These are phyloP conservation scores for Etia nguti DNA, from an alignment of 2,113 vertebrate genomes.

Conservation along the genomic window DNA sequence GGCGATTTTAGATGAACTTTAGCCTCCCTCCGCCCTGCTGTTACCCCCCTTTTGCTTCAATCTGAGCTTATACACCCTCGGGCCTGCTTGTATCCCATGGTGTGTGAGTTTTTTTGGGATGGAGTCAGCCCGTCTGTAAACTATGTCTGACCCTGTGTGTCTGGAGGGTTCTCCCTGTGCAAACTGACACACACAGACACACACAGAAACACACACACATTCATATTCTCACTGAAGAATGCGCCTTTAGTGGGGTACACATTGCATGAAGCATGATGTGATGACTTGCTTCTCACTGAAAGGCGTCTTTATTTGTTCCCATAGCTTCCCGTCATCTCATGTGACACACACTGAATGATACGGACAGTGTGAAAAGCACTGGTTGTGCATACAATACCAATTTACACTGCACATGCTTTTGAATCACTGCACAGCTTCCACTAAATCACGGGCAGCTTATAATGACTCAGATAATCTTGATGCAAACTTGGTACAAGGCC, in stretches of 20 bases:
- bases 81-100: conserved; percentile 16
- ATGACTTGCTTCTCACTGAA: conserved; percentile 24
- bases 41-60: neutral
- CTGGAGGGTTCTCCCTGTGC: neutral
- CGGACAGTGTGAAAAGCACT: neutral
- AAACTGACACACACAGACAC: neutral
- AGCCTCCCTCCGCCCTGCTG: neutral
- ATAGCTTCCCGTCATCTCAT: conserved; percentile 3
- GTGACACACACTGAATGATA: neutral
- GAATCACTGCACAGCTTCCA: neutral
- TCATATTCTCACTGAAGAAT: neutral
- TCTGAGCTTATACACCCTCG: neutral
- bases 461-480: neutral
- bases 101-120: neutral
- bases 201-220: neutral
- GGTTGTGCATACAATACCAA: neutral
- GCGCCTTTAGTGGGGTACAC: conserved; percentile 4
- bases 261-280: neutral
- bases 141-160: conserved; percentile 48
- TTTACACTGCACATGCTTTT: neutral
- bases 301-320: conserved; percentile 34
- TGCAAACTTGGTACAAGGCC: neutral
- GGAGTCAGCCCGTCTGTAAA: conserved; percentile 64
- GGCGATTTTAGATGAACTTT: conserved; percentile 34
- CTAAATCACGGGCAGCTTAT: neutral